Conservation (phyloP, 2,113 vertebrate species). For the Lophura nycthemera region DNA sequence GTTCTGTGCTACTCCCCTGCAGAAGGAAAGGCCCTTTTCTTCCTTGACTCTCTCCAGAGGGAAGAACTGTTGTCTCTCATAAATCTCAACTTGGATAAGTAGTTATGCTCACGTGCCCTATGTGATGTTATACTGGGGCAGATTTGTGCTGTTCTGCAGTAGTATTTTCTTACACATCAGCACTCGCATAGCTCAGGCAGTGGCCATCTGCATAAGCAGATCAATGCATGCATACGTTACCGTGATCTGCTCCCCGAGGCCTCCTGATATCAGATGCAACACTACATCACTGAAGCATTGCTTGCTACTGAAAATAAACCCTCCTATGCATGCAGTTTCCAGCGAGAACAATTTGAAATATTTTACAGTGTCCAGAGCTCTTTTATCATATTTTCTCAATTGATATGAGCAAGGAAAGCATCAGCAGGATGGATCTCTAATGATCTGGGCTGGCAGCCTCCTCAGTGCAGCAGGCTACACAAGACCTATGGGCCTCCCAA, state of each 20-base stretch:
- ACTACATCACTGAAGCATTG: rapidly evolving
- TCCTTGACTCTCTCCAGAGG: not conserved
- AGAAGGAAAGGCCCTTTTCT: not conserved
- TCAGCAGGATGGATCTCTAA: not conserved
- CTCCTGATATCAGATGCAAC: rapidly evolving
- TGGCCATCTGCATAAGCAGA: rapidly evolving
- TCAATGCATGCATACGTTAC: rapidly evolving
- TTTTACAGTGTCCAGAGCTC: not conserved
- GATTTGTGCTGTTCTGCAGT: not conserved
- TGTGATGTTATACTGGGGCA: not conserved
- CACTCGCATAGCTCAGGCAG: not conserved
- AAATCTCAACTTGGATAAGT: too few species aligned
- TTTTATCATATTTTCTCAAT: not conserved
- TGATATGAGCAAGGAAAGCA: rapidly evolving
- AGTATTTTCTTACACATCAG: not conserved
- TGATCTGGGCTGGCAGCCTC: not conserved
- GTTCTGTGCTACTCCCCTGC: not conserved
- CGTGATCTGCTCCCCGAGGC: too few species aligned
- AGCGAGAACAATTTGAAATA: not conserved
- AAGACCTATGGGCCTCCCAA: not conserved
- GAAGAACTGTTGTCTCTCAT: not conserved
- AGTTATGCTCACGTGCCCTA: too few species aligned
- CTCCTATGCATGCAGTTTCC: rapidly evolving
- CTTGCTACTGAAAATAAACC: not conserved
- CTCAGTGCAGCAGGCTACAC: not conserved